phyloP scores from a whole-genome alignment of 1,140 invertebrate genomes.

The Acromyrmex heyeri region DNA sequence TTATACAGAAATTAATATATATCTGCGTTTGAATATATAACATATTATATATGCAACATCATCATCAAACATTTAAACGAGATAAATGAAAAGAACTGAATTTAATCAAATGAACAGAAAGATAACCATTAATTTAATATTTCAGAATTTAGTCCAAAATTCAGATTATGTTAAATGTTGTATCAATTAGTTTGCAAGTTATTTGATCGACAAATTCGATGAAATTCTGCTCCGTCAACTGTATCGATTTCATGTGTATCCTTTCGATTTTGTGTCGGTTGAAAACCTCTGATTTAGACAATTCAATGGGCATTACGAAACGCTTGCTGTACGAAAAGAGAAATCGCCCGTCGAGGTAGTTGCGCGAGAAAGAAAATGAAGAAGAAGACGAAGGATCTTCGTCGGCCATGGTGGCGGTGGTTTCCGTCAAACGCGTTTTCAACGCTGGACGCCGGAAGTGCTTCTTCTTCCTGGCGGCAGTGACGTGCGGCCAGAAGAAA shows the following conservation, averaged over 20 bases:
- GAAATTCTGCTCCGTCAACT: background rate
- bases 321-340: background rate
- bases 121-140: constrained; percentile 1
- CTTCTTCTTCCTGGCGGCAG: constrained; percentile 42
- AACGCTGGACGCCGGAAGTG: constrained; percentile 50
- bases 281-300: constrained; percentile 38
- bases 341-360: constrained; percentile 24
- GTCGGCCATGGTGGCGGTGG: background rate
- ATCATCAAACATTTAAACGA: background rate
- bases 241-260: background rate
- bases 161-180: background rate
- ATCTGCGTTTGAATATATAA: background rate
- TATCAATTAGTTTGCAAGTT: background rate
- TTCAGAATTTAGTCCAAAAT: background rate
- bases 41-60: background rate
- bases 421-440: constrained; percentile 52
- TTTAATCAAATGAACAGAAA: background rate
- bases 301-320: background rate
- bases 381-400: constrained; percentile 29
- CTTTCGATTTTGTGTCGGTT: background rate
- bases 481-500: constrained; percentile 1
- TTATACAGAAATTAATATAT: background rate
- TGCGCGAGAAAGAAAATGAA: constrained; percentile 34
- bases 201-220: background rate
- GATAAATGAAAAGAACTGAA: background rate